Evolutionary conservation across 2,888 invertebrate species (phyloP), one percentile per base, ranked within the genome.

Genomic region (Agelastica alni): DNA sequence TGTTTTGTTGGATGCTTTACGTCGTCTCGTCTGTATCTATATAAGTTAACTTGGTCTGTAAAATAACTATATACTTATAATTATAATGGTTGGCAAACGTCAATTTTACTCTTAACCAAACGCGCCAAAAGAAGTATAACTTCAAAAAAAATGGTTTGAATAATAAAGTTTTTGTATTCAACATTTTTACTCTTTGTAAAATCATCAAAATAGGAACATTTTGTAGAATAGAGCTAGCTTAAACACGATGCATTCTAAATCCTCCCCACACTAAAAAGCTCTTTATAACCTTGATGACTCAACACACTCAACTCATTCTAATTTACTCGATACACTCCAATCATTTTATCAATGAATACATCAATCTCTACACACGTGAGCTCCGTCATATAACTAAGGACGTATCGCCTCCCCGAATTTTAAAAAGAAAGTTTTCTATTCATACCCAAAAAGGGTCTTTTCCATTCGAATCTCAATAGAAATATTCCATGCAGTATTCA

Each of bases 261-360:
- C 13, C 39, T 39, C 18, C 20, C 30, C 10, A 28, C 17, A 26
- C 20, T 26, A 2, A 48, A 39, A 39, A 22, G 14, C 39, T 20
- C 37, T 34, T 34, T 5, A 7, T n/a, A 22, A 32, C 20, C 16
- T 4, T n/a, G 13, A 18, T 48, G 39, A 48, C 39, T 37, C 47
- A 47, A 45, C 37, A 16, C 16, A 26, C 28, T 18, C 16, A 20
- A 37, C 37, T 48, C 13, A 39, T 48, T 31, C 39, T 48, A 36
- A 48, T 39, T 48, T 39, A 31, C 13, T n/a, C 22, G 34, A 45
- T 45, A 26, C 10, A 34, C 22, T 31, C 22, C 20, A 45, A 45
- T 20, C 39, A 17, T 31, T 30, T 48, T 39, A 48, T 48, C 48
- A 48, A 48, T 48, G 37, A 47, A 47, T 26, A 37, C 37, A 47